Evolutionary conservation across 2,797 vertebrate species (phyloP).

Genomic region (Allenopithecus nigroviridis): DNA sequence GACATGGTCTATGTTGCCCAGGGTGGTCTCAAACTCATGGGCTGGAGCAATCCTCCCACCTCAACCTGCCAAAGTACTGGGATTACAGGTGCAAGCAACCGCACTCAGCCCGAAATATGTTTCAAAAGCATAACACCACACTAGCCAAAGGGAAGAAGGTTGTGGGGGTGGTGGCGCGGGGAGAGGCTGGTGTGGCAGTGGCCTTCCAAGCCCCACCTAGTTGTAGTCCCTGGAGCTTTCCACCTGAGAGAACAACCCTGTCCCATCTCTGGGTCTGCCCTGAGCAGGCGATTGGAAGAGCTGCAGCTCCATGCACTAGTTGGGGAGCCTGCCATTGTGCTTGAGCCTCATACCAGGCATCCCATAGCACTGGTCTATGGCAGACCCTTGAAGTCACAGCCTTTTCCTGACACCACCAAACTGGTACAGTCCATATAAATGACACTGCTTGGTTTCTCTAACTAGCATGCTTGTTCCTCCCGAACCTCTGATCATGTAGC

Average conservation of each 20-base stretch:
- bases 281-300: neutral
- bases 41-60: neutral
- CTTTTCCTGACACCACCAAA: neutral
- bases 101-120: neutral
- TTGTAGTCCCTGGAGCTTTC: neutral
- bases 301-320: accelerated
- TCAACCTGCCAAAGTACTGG: neutral
- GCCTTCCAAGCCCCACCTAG: neutral
- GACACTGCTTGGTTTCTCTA: neutral
- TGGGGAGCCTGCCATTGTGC: neutral
- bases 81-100: neutral
- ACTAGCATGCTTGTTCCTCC: neutral
- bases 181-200: neutral
- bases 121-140: neutral
- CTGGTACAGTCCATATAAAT: neutral
- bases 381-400: neutral
- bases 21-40: neutral
- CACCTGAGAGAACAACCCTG: neutral
- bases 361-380: accelerated
- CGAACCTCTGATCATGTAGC: neutral
- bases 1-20: neutral
- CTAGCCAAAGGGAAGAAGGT: neutral
- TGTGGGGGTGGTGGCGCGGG: accelerated
- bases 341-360: neutral
- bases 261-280: neutral